These are phyloP conservation scores for Acleris emargana DNA, from an alignment of 2,888 invertebrate genomes.

Conservation along the genomic window DNA sequence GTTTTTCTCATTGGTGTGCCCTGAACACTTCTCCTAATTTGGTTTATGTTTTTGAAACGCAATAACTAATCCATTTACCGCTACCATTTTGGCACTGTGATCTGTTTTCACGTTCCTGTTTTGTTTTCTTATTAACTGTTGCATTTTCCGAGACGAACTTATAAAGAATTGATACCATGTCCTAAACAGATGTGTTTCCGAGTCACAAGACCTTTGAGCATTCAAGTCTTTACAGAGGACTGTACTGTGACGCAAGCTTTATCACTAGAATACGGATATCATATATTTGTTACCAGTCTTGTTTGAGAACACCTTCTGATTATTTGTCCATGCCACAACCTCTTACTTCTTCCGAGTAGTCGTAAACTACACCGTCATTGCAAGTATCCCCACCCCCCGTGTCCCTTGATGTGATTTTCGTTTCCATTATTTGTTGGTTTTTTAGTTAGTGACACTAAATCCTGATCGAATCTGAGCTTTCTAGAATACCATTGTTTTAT, in stretches of 20 bases:
- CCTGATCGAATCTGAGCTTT: conserved; percentile 81
- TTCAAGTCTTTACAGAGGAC: conserved; percentile 41
- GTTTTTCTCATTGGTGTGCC: conserved; percentile 59
- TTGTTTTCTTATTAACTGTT: conserved; percentile 57
- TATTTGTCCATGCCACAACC: conserved; percentile 33
- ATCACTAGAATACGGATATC: conserved; percentile 31
- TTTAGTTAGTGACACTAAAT: conserved; percentile 54
- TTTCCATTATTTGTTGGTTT: conserved; percentile 46
- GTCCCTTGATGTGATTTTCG: conserved; percentile 40
- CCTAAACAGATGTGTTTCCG: conserved; percentile 44
- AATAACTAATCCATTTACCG: conserved; percentile 60
- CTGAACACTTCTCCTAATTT: conserved; percentile 53
- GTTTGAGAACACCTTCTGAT: conserved; percentile 26
- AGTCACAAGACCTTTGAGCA: conserved; percentile 32
- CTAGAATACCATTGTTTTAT: conserved; percentile 65
- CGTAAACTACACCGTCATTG: conserved; percentile 38
- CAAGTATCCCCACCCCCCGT: conserved; percentile 36
- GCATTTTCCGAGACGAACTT: conserved; percentile 64
- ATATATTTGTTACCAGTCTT: conserved; percentile 30
- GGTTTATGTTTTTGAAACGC: conserved; percentile 51
- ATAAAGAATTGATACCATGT: conserved; percentile 61
- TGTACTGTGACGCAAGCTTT: conserved; percentile 71
- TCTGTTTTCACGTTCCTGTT: conserved; percentile 62
- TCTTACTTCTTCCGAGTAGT: conserved; percentile 27
- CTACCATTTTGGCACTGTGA: conserved; percentile 68